phyloP scores from a whole-genome alignment of 2,113 vertebrate species.

The Setophaga petechia region DNA sequence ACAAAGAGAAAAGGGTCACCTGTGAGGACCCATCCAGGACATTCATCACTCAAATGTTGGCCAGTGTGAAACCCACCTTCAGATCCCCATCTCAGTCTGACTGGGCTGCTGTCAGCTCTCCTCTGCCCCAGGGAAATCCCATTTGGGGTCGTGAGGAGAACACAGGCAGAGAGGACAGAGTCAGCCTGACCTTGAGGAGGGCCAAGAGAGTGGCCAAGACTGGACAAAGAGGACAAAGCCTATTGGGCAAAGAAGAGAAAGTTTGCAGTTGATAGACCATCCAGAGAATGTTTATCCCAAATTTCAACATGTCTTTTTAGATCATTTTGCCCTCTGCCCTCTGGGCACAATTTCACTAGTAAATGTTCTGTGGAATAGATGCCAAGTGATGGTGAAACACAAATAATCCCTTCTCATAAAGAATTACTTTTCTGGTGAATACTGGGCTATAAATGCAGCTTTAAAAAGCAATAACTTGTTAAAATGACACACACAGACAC shows the following conservation, averaged over 20 bases:
- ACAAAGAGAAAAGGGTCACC: neutral
- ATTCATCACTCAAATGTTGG: fast-evolving
- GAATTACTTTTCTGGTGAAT: constrained; percentile 5
- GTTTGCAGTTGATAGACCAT: neutral
- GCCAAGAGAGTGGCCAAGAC: neutral
- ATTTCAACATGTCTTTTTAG: neutral
- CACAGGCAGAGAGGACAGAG: neutral
- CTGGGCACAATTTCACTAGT: constrained; percentile 1
- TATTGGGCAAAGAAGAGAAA: neutral
- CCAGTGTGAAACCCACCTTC: neutral
- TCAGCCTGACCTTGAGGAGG: neutral
- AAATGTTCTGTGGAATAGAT: neutral
- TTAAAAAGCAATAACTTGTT: constrained; percentile 31
- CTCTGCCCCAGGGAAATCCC: neutral
- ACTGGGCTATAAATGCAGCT: neutral
- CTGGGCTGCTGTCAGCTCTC: neutral
- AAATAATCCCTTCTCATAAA: neutral
- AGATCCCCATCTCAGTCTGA: too few species aligned
- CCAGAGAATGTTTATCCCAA: neutral
- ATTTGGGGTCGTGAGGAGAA: neutral
- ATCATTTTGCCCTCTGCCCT: neutral
- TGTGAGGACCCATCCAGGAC: neutral
- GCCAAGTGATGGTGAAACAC: neutral
- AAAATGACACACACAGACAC: neutral
- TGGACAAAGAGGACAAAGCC: neutral